These are phyloP conservation scores for Scaptomyza montana DNA, from an alignment of 1,140 invertebrate genomes.

Conservation along the genomic window DNA sequence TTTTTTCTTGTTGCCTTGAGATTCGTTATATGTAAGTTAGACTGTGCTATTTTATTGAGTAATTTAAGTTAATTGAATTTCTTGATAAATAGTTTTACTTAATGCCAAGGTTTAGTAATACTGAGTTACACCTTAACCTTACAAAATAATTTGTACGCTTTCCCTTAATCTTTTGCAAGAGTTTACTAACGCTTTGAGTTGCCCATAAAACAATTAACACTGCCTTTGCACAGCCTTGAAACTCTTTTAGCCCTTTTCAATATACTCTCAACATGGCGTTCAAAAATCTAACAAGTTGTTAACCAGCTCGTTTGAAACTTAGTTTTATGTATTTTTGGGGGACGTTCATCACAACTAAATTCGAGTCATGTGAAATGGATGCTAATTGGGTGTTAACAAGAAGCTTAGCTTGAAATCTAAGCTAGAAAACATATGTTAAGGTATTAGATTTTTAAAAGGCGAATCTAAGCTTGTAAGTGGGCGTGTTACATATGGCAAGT, in stretches of 20 bases:
- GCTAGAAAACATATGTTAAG: slow-evolving; percentile 10
- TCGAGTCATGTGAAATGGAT: slow-evolving; percentile 60
- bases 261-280: slow-evolving; percentile 8
- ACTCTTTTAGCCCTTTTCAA: slow-evolving; percentile 10
- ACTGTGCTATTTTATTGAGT: too few relatives aligned
- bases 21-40: too few relatives aligned
- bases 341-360: slow-evolving; percentile 47
- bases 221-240: slow-evolving; percentile 14
- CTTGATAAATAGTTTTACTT: too few relatives aligned
- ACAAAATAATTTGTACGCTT: neutral
- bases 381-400: slow-evolving; percentile 75
- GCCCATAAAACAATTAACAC: neutral
- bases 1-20: too few relatives aligned
- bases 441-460: neutral
- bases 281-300: slow-evolving; percentile 33
- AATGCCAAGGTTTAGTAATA: neutral
- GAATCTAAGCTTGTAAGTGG: slow-evolving; percentile 11
- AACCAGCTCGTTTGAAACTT: neutral
- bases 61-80: too few relatives aligned
- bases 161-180: neutral
- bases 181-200: neutral
- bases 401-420: slow-evolving; percentile 26
- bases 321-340: slow-evolving; percentile 16
- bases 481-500: slow-evolving; percentile 41
- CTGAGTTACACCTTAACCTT: neutral